Evolutionary conservation across 2,888 invertebrate species (phyloP), one percentile per base, ranked within the genome.

Genomic region (Euzophera pinguis): DNA sequence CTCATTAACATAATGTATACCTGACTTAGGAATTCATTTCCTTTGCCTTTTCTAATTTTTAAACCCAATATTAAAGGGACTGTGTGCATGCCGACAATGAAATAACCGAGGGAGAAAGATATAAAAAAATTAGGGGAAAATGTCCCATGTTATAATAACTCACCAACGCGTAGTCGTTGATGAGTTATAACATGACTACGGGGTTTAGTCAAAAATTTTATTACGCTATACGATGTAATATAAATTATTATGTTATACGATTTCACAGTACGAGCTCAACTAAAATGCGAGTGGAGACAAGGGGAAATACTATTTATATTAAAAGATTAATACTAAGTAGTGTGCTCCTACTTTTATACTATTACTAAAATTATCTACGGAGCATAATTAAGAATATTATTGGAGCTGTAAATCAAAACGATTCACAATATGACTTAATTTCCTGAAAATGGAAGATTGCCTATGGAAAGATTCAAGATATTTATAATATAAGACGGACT

Each of bases 401-500:
- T 43, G 32, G 10, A 32, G 7, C 1, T 32, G 41, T 16, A 43
- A 29, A 29, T 43, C 12, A 29, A 43, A 29, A 43, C 9, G 8
- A 43, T 43, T 43, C 61, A 45, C 60, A 54, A 41, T 45, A 55
- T 48, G 56, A 56, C 51, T 52, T 56, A 42, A 43, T 43, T 13
- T 12, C 9, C 43, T 43, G 12, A 13, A 43, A 43, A 29, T 43
- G 13, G 29, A 43, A 29, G 43, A 12, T 13, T 27, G 13, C 29
- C 43, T 43, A 43, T 27, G 43, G 13, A 43, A 43, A 43, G 29
- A 43, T 29, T 9, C n/a, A 29, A 43, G 13, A 29, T 29, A 13
- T 29, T 27, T n/a, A 32, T 32, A 32, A 32, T 32, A 59, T 65
- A 72, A 75, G 74, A 78, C 73, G 72, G 74, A 79, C 70, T 61